phyloP scores from a whole-genome alignment of 64 coral and sea anemone species.

The Pachyseris speciosa region DNA sequence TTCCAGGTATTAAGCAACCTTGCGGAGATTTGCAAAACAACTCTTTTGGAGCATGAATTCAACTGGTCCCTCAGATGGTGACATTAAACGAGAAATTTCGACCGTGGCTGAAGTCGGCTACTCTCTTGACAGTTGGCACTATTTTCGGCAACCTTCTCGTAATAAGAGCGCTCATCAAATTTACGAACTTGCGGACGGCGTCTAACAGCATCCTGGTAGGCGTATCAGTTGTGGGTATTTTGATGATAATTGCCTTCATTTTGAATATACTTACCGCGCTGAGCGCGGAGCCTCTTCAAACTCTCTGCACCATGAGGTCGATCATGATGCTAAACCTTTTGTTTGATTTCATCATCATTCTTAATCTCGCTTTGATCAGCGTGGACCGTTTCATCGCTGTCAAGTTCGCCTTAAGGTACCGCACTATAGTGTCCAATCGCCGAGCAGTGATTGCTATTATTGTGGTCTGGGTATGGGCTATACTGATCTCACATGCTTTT shows the following conservation, averaged over 20 bases:
- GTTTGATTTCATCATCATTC: not conserved
- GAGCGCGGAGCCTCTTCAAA: not conserved
- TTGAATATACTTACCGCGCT: not conserved
- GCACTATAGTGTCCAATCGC: slow-evolving; percentile 8
- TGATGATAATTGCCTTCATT: slow-evolving; percentile 2
- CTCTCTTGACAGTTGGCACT: not conserved
- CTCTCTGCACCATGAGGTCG: not conserved
- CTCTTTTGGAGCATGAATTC: not conserved
- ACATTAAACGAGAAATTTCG: not conserved
- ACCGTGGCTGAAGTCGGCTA: too few relatives aligned
- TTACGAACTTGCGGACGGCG: not conserved
- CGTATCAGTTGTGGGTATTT: not conserved
- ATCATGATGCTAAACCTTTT: not conserved
- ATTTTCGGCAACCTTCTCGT: slow-evolving; percentile 19
- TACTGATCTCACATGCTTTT: not conserved
- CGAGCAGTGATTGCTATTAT: not conserved
- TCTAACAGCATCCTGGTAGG: slow-evolving; percentile 45
- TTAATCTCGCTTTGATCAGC: slow-evolving; percentile 26
- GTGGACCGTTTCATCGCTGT: slow-evolving; percentile 27
- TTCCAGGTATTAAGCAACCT: not conserved
- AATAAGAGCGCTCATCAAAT: not conserved
- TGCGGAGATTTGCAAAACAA: not conserved
- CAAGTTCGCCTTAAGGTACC: slow-evolving; percentile 23
- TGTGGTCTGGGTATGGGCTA: not conserved
- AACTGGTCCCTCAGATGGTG: too few relatives aligned